Conservation (phyloP, 2,113 vertebrate genomes). For the Myotis brandtii region DNA sequence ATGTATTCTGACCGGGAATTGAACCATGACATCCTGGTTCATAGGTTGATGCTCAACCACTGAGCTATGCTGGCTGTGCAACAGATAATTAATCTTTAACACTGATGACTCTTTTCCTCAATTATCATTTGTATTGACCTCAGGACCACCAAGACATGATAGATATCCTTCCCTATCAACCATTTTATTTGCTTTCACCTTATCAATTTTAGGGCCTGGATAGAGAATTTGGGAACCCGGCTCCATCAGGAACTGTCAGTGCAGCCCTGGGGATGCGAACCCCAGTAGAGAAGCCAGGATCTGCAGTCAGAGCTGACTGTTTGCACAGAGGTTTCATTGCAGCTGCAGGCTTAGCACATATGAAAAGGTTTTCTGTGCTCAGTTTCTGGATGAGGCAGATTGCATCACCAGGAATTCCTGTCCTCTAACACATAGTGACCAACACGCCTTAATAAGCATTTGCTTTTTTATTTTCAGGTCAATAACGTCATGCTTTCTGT, state of each 20-base stretch:
- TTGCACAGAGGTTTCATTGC: conserved; percentile 85
- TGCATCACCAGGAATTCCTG: conserved; percentile 87
- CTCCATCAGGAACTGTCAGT: conserved; percentile 74
- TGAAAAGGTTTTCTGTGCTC: conserved; percentile 90
- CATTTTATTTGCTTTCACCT: conserved; percentile 70
- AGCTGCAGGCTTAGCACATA: conserved; percentile 86
- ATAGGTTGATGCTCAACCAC: no score
- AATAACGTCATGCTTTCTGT: conserved; percentile 83
- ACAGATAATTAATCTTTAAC: not conserved
- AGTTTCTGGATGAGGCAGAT: conserved; percentile 84
- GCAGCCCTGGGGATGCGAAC: conserved; percentile 76
- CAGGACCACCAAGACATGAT: conserved; percentile 28
- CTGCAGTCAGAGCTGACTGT: conserved; percentile 81
- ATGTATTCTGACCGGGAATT: no score
- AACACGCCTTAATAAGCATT: conserved; percentile 82
- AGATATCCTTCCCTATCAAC: conserved; percentile 59
- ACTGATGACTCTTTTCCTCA: conserved; percentile 11
- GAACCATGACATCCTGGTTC: no score
- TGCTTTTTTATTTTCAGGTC: conserved; percentile 84
- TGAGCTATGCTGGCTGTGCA: not conserved
- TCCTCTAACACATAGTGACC: conserved; percentile 83
- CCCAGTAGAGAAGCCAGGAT: conserved; percentile 77
- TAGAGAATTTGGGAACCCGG: conserved; percentile 68
- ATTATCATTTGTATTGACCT: not conserved
- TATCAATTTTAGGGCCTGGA: conserved; percentile 65